These are phyloP conservation scores for Chironex yamaguchii DNA, from an alignment of 30 jellyfish, hydroid and myxozoan species.

Conservation along the genomic window DNA sequence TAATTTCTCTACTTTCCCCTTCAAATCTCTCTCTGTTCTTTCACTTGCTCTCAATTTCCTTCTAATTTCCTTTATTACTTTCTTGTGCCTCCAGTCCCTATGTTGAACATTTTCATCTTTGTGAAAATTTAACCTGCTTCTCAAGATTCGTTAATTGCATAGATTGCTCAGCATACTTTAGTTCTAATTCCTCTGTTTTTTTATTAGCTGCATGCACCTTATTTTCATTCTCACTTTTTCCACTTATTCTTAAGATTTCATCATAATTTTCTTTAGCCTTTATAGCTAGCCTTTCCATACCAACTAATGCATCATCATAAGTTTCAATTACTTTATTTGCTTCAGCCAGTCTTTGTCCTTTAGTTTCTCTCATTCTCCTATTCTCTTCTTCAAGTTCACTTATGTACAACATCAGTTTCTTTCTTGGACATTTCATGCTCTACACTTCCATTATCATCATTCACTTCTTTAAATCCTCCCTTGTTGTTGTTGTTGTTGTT, in stretches of 20 bases:
- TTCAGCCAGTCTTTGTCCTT: too few relatives aligned
- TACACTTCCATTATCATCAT: too few relatives aligned
- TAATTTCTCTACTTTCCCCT: background rate
- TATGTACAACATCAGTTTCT: background rate
- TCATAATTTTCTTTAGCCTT: background rate
- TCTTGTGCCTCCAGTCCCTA: constrained; percentile 32
- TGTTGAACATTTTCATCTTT: constrained; percentile 24
- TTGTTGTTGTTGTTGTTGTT: too few relatives aligned
- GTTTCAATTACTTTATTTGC: too few relatives aligned
- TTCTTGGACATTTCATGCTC: too few relatives aligned
- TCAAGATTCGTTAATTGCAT: background rate
- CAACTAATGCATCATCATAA: too few relatives aligned
- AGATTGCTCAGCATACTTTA: background rate
- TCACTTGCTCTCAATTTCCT: background rate
- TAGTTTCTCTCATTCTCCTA: background rate
- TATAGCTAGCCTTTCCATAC: too few relatives aligned
- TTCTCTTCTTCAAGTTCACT: background rate
- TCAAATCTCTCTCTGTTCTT: background rate
- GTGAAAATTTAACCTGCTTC: background rate
- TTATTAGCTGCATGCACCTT: too few relatives aligned
- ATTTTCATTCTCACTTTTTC: background rate
- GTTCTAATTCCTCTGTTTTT: background rate
- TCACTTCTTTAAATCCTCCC: too few relatives aligned
- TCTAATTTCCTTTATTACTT: constrained; percentile 6
- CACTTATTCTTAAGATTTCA: background rate